Conservation (phyloP, 2,113 vertebrate genomes). For the Micronycteris hirsuta region DNA sequence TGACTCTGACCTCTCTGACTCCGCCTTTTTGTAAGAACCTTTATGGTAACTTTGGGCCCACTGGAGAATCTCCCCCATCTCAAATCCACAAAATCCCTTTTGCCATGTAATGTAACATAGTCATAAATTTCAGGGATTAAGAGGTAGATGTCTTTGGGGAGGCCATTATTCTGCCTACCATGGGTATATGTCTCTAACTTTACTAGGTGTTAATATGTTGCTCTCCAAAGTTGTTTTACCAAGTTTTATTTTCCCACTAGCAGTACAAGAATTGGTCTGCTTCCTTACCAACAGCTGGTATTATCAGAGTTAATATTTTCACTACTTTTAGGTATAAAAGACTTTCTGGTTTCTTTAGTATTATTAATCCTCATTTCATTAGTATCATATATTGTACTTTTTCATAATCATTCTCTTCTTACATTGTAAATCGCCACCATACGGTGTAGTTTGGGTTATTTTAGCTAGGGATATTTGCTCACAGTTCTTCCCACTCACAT, state of each 20-base stretch:
- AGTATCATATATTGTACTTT: neutral
- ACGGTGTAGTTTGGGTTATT: neutral
- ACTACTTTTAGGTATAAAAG: neutral
- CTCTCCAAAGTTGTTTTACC: neutral
- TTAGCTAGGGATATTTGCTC: slow-evolving; percentile 16
- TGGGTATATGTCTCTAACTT: neutral
- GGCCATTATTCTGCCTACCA: neutral
- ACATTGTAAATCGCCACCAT: neutral
- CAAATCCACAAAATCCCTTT: neutral
- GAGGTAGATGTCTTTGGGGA: neutral
- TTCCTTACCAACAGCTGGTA: neutral
- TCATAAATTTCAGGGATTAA: neutral
- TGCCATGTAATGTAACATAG: neutral
- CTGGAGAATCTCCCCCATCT: neutral
- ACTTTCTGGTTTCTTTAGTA: slow-evolving; percentile 1
- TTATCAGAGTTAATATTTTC: neutral
- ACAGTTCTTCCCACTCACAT: neutral
- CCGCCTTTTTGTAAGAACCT: neutral
- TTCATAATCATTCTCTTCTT: neutral
- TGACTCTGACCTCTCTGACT: neutral
- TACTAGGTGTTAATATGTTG: neutral
- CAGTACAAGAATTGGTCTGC: neutral
- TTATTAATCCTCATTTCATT: neutral
- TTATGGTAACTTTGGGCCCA: neutral
- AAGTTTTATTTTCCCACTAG: neutral